phyloP scores from a whole-genome alignment of 1,140 invertebrate species.

The Nephotettix cincticeps region DNA sequence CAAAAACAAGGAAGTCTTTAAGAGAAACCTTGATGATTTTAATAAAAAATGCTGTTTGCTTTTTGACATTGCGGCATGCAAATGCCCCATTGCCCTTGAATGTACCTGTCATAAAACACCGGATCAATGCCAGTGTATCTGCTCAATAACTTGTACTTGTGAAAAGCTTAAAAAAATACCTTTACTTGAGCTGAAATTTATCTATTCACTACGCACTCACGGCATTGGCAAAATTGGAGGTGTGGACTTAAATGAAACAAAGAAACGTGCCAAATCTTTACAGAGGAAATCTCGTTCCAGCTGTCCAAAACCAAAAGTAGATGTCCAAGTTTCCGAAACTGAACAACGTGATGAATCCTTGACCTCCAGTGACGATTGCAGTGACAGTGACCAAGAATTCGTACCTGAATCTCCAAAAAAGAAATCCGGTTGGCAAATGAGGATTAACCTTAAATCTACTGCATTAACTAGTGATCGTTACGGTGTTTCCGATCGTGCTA shows the following conservation, averaged over 20 bases:
- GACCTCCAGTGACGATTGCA: no score
- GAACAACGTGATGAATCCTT: background rate
- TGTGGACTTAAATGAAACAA: background rate
- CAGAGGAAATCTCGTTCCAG: background rate
- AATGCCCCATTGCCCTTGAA: background rate
- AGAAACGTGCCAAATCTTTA: background rate
- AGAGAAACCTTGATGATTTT: background rate
- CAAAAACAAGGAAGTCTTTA: background rate
- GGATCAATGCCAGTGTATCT: background rate
- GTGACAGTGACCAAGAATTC: background rate
- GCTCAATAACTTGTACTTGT: background rate
- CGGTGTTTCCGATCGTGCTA: slow-evolving; percentile 41
- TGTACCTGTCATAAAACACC: no score
- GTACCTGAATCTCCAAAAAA: slow-evolving; percentile 9
- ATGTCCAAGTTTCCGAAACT: background rate
- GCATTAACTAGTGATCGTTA: slow-evolving; percentile 32
- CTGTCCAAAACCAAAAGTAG: background rate
- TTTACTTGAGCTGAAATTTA: background rate
- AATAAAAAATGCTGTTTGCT: background rate
- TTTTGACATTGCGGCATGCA: background rate
- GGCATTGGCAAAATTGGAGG: background rate
- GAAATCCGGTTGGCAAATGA: slow-evolving; percentile 42
- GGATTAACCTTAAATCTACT: slow-evolving; percentile 37
- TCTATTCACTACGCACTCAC: background rate
- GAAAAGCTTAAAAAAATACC: background rate